Percentiles rank a stretch among this genome's conserved stretches.
Conservation (phyloP, 2,113 vertebrate species). For the Macheiramphus alcinus region DNA sequence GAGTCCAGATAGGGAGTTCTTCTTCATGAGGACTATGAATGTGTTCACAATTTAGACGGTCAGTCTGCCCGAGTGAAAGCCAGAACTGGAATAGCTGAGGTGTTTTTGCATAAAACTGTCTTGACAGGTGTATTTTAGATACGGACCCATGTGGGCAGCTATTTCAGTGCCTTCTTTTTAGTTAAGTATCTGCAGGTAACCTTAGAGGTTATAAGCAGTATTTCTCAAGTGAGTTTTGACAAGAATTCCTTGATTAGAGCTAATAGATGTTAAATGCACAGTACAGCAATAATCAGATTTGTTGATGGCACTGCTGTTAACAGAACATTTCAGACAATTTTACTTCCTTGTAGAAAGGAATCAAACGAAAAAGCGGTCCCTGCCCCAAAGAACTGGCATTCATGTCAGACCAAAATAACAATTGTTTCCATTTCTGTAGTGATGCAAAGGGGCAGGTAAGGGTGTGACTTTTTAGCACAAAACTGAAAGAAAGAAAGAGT, state of each 20-base stretch:
- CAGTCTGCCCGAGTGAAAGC: not conserved
- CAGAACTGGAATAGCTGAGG: not conserved
- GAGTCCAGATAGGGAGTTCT: not conserved
- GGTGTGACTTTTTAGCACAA: not conserved
- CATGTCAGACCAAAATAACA: not conserved
- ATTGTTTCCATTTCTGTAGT: not conserved
- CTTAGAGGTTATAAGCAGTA: not conserved
- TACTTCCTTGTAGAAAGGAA: not conserved
- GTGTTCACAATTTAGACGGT: not conserved
- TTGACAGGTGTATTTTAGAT: not conserved
- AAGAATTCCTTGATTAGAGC: not conserved
- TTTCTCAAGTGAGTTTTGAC: not conserved
- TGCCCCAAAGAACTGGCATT: not conserved
- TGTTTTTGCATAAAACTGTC: not conserved
- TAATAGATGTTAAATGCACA: not conserved
- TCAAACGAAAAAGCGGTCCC: not conserved
- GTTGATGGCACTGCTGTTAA: not conserved
- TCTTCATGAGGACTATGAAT: not conserved
- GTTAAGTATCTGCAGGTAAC: not conserved
- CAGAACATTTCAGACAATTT: not conserved
- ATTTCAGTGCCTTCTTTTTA: not conserved
- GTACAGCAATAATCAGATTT: not conserved
- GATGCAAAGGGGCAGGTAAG: not conserved
- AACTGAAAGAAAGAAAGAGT: not conserved
- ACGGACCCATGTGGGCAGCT: not conserved